Conservation (phyloP, 2,797 vertebrate genomes). For the Chelmon rostratus region DNA sequence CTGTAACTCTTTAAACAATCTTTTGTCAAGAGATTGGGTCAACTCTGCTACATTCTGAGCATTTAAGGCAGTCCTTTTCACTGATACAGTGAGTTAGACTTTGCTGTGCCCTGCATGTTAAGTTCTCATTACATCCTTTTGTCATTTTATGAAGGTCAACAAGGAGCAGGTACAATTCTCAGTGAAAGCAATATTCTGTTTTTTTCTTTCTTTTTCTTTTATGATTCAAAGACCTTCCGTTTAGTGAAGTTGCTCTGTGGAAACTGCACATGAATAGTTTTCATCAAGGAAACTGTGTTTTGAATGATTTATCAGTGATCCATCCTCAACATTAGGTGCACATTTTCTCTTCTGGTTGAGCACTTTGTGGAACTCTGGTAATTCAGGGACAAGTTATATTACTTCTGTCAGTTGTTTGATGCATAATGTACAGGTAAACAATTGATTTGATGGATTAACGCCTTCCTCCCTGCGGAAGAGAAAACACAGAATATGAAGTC, state of each 20-base stretch:
- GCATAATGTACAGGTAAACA: not conserved
- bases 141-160: not conserved
- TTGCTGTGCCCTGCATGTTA: not conserved
- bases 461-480: not conserved
- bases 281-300: not conserved
- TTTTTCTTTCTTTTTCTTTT: no score
- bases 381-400: constrained; percentile 14
- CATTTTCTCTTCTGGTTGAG: not conserved
- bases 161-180: not conserved
- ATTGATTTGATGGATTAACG: not conserved
- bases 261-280: not conserved
- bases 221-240: not conserved
- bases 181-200: not conserved
- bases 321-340: not conserved
- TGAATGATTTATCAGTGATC: not conserved
- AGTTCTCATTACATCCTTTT: not conserved
- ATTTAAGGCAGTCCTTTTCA: not conserved
- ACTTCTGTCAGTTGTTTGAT: not conserved
- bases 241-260: not conserved
- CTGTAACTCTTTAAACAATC: no score
- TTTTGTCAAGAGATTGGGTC: not conserved
- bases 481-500: not conserved
- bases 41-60: not conserved
- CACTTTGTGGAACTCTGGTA: not conserved
- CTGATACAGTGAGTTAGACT: not conserved